These are phyloP conservation scores for Noctua fimbriata DNA, from an alignment of 2,888 invertebrate genomes.

Conservation along the genomic window DNA sequence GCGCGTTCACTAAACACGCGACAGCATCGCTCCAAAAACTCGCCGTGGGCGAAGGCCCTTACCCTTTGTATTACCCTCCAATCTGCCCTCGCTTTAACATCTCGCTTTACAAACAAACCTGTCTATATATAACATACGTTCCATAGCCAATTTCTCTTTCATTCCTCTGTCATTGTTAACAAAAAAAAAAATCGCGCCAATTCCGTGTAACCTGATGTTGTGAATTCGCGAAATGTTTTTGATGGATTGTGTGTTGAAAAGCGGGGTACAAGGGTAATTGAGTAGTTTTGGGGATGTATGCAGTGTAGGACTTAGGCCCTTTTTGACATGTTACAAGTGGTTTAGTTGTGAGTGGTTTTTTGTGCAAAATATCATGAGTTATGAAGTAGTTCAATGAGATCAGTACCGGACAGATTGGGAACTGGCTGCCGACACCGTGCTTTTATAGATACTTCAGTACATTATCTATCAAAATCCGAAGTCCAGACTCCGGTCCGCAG, in stretches of 20 bases:
- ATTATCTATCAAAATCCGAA: background rate
- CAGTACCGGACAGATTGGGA: background rate
- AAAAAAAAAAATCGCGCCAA: slow-evolving; percentile 57
- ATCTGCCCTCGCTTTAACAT: slow-evolving; percentile 3
- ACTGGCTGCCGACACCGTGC: background rate
- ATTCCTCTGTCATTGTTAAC: slow-evolving; percentile 64
- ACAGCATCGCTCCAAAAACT: background rate
- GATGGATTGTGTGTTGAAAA: slow-evolving; percentile 8
- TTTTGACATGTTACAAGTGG: background rate
- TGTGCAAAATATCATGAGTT: background rate
- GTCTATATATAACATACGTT: slow-evolving; percentile 10
- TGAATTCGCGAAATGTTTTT: slow-evolving; percentile 39
- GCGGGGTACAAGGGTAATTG: slow-evolving; percentile 15
- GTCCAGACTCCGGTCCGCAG: too few species aligned
- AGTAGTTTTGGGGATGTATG: background rate
- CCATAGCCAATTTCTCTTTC: slow-evolving; percentile 61
- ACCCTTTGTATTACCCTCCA: background rate
- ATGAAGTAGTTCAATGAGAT: background rate
- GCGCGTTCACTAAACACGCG: background rate
- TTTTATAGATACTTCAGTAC: background rate
- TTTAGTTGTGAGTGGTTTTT: background rate
- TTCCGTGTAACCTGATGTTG: slow-evolving; percentile 45
- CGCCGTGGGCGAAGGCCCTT: background rate
- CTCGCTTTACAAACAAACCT: slow-evolving; percentile 43
- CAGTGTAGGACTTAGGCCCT: background rate